Percentiles rank a stretch among this genome's conserved stretches.
These are phyloP conservation scores for Thera obeliscata DNA, from an alignment of 2,888 invertebrate species.

Conservation along the genomic window DNA sequence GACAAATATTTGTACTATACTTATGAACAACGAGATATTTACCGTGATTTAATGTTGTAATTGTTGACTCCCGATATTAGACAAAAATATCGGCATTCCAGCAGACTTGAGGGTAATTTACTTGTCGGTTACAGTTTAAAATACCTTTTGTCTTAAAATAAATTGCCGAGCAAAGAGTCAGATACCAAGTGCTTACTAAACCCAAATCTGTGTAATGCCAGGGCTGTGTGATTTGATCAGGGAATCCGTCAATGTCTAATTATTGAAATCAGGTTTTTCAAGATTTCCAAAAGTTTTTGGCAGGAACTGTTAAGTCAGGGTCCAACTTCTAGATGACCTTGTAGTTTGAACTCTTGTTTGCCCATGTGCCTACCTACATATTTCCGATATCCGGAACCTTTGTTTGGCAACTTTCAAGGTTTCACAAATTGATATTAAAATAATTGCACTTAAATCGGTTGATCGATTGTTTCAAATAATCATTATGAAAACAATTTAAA, in stretches of 20 bases:
- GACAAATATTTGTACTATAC: too few relatives aligned
- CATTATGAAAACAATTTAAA: not conserved
- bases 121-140: slow-evolving; percentile 1
- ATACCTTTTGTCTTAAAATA: not conserved
- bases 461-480: not conserved
- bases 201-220: not conserved
- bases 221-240: not conserved
- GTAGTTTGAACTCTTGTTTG: slow-evolving; percentile 34
- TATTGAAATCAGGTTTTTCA: not conserved
- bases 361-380: slow-evolving; percentile 26
- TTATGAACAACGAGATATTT: too few relatives aligned
- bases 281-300: not conserved
- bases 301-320: slow-evolving; percentile 5
- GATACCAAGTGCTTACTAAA: slow-evolving; percentile 1
- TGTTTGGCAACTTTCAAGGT: slow-evolving; percentile 36
- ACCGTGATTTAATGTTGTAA: too few relatives aligned
- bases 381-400: slow-evolving; percentile 41
- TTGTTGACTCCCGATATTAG: not conserved
- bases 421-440: not conserved
- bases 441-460: not conserved
- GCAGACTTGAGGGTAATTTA: not conserved
- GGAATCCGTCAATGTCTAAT: slow-evolving; percentile 8
- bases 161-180: not conserved
- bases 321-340: slow-evolving; percentile 38
- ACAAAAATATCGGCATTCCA: not conserved